Base-by-base conservation (phyloP, 2,797 vertebrate species). In the Streptopelia turtur region DNA sequence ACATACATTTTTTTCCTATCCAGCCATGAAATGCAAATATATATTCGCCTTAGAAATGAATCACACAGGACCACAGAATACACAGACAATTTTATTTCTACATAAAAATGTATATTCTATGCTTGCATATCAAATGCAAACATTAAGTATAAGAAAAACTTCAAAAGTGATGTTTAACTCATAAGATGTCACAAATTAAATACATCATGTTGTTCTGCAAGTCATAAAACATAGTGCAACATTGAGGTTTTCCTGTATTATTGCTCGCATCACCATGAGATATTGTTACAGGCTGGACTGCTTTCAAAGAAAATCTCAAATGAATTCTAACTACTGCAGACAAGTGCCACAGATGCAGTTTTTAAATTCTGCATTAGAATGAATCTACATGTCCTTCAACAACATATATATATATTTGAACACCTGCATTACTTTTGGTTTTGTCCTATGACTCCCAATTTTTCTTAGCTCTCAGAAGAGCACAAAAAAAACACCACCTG, bases 151-250 rank as follows among this genome's bases (percentile, higher is more conserved):
- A 78, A 81, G 78, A 84, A 92, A 90, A 94, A 95, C 43, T 90
- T 50, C 57, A 72, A 33, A 95, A 86, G 80, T 72, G 30, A 95
- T 72, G 61, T 90, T 94, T 90, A 94, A 96, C 91, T 83, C 16
- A 0, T 75, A 94, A 90, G 41, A 80, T 93, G 91, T 90, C 94
- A 89, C 84, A 95, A 95, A 86, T 96, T 95, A 91, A 96, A 95
- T 88, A 88, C 17, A 93, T 90, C 91, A 90, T 66, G 77, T n/a
- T 93, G 47, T 49, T 86, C 91, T 79, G 50, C 55, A 65, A 92
- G 79, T 92, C 92, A 63, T 95, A 96, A 96, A 93, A 89, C 79
- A 91, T 2, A 77, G 56, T 24, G 49, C 45, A 94, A 61, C 77
- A 70, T 2, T 63, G 61, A 95, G 24, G n/a, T 59, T 93, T 91